These are phyloP conservation scores for Cephalopterus ornatus DNA, from an alignment of 2,113 vertebrate species.

Conservation along the genomic window DNA sequence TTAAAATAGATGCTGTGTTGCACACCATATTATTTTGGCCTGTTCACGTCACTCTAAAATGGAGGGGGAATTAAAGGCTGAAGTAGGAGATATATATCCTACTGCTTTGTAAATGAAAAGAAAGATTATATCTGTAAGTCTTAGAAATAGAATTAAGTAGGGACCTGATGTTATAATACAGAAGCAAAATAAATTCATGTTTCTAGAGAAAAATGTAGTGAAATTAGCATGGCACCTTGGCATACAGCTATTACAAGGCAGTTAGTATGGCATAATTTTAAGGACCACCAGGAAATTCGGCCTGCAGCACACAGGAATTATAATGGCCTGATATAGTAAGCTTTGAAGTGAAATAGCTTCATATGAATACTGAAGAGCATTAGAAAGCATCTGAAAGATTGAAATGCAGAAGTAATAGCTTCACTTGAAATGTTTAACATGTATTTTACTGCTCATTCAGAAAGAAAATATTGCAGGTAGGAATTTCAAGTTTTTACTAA, in stretches of 20 bases:
- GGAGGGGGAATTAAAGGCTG: background rate
- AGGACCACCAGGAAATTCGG: constrained; percentile 19
- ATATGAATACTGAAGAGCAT: background rate
- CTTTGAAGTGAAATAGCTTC: constrained; percentile 10
- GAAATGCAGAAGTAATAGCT: background rate
- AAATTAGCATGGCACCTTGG: background rate
- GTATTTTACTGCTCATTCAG: background rate
- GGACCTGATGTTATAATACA: background rate
- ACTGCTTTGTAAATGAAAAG: background rate
- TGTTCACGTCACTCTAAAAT: background rate
- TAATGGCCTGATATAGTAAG: background rate
- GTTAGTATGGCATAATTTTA: constrained; percentile 3
- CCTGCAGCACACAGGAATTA: constrained; percentile 29
- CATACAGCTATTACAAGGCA: background rate
- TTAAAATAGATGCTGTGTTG: background rate
- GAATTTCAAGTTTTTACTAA: background rate
- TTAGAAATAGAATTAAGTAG: background rate
- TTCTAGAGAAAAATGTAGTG: background rate
- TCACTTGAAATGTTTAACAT: background rate
- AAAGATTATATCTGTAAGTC: background rate
- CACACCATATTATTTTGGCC: background rate
- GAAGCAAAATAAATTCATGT: background rate
- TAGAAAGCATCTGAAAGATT: background rate
- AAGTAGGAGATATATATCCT: background rate
- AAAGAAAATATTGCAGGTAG: background rate